Conservation (phyloP, 1,140 invertebrate genomes). For the Colletes gigas region DNA sequence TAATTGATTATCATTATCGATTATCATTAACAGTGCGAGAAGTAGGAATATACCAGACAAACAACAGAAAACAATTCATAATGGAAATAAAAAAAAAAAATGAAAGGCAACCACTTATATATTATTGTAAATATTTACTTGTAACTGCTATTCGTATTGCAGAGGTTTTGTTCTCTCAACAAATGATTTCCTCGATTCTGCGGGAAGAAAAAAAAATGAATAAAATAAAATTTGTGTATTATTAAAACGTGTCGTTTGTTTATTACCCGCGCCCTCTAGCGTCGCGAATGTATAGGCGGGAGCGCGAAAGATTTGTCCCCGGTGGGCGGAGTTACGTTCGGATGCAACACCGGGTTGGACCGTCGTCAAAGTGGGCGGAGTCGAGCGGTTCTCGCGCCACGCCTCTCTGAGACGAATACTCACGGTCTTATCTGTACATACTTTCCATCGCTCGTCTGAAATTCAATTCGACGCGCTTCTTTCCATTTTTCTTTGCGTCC, state of each 20-base stretch:
- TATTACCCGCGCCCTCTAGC: no score
- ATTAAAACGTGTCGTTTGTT: conserved; percentile 56
- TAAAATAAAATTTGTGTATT: conserved; percentile 78
- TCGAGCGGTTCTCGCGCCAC: no score
- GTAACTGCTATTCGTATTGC: conserved; percentile 68
- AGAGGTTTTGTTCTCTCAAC: conserved; percentile 69
- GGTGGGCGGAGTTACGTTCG: background rate
- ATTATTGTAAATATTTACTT: conserved; percentile 72
- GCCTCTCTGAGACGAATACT: background rate
- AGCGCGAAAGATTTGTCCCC: background rate
- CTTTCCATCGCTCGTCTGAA: background rate
- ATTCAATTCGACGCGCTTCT: background rate
- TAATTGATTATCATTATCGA: conserved; percentile 71
- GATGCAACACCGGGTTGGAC: no score
- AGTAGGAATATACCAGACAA: conserved; percentile 57
- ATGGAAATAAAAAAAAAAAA: conserved; percentile 37
- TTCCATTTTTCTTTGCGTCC: background rate
- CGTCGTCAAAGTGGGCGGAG: no score
- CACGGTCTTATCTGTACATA: background rate
- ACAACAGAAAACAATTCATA: conserved; percentile 41
- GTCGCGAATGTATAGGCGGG: no score
- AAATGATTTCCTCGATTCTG: conserved; percentile 70
- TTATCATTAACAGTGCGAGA: conserved; percentile 67
- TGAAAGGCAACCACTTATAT: conserved; percentile 66
- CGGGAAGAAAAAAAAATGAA: conserved; percentile 68